Evolutionary conservation across 2,113 vertebrate species (phyloP).

Genomic region (Cardinalis cardinalis): DNA sequence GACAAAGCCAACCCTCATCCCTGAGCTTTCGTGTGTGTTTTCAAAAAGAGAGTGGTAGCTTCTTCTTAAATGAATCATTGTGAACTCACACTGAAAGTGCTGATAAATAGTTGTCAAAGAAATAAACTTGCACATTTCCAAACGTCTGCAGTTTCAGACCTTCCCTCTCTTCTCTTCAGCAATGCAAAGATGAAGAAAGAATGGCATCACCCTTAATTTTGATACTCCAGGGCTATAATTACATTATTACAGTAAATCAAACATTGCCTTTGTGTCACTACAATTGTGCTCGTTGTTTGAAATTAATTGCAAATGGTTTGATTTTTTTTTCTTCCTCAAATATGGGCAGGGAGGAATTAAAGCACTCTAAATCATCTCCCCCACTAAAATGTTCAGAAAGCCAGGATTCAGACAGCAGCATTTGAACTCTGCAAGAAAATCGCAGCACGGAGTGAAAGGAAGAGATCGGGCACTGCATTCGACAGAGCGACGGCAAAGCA

Average conservation of each 20-base stretch:
- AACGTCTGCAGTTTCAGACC: background rate
- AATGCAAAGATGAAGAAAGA: background rate
- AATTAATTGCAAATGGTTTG: conserved; percentile 53
- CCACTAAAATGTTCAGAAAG: background rate
- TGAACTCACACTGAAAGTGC: background rate
- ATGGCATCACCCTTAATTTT: conserved; percentile 7
- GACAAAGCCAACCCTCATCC: background rate
- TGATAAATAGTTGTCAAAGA: background rate
- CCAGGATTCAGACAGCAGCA: background rate
- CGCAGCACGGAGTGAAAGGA: background rate
- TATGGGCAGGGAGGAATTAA: conserved; percentile 5
- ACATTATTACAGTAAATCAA: conserved; percentile 60
- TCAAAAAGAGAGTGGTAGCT: background rate
- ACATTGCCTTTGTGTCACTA: conserved; percentile 33
- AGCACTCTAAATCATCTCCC: background rate
- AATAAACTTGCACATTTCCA: background rate
- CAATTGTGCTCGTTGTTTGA: conserved; percentile 38
- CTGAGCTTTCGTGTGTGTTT: background rate
- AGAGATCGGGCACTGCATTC: background rate
- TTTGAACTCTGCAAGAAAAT: conserved; percentile 5
- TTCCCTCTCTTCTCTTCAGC: background rate
- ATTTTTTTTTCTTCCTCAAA: conserved; percentile 35
- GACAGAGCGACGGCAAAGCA: conserved; percentile 43
- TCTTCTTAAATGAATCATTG: background rate
- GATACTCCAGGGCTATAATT: conserved; percentile 48